Conservation (phyloP, 2,113 vertebrate species). For the Pterocles burchelli region DNA sequence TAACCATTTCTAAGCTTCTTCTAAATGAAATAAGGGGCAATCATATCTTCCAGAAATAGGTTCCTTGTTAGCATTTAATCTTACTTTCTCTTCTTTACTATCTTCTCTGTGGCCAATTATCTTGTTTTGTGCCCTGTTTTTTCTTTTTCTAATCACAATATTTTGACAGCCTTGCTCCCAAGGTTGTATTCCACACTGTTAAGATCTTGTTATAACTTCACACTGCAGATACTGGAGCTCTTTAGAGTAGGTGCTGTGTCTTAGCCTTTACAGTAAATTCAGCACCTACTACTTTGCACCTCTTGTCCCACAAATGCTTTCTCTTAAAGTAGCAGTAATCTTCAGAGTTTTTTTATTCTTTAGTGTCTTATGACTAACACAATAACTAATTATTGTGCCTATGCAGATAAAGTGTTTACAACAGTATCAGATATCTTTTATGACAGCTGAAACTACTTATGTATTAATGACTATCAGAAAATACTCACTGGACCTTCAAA, state of each 20-base stretch:
- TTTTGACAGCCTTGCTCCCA: neutral
- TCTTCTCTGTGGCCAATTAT: neutral
- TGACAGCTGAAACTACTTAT: neutral
- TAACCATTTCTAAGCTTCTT: neutral
- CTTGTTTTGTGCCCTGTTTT: neutral
- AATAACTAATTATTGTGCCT: neutral
- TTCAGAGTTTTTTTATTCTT: neutral
- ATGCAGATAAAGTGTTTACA: neutral
- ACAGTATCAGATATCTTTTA: neutral
- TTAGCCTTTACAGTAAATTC: neutral
- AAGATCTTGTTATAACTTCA: neutral
- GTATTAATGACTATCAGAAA: neutral
- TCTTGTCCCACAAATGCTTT: neutral
- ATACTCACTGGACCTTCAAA: neutral
- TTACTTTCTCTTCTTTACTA: neutral
- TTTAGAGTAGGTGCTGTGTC: neutral
- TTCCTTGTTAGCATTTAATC: neutral
- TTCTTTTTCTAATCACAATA: neutral
- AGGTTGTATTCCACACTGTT: neutral
- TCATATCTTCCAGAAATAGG: neutral
- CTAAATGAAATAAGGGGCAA: fast-evolving
- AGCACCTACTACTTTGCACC: neutral
- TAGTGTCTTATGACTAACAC: neutral
- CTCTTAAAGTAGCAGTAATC: neutral
- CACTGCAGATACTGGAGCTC: neutral